Conservation (phyloP, 2,888 invertebrate genomes). For the Spialia ferax region DNA sequence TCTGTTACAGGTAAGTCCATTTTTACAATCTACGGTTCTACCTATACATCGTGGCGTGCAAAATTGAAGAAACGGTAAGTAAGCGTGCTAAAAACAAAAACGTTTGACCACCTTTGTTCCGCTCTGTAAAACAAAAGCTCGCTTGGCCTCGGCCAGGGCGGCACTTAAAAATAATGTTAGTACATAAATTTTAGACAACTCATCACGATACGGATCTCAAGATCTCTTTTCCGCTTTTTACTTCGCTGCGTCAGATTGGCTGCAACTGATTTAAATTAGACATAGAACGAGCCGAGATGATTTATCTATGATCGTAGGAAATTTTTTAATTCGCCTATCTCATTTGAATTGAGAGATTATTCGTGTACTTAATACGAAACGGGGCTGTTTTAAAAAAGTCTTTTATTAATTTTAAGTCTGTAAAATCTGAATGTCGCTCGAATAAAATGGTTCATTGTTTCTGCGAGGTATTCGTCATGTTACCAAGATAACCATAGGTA, state of each 20-base stretch:
- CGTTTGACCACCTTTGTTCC: slow-evolving; percentile 44
- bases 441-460: too few relatives aligned
- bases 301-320: slow-evolving; percentile 1
- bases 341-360: slow-evolving; percentile 14
- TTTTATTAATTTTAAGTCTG: too few relatives aligned
- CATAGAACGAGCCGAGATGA: not conserved
- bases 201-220: slow-evolving; percentile 32
- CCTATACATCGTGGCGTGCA: slow-evolving; percentile 10
- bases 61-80: slow-evolving; percentile 46
- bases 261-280: slow-evolving; percentile 15
- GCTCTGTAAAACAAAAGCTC: slow-evolving; percentile 43
- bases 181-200: slow-evolving; percentile 30
- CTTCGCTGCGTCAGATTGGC: slow-evolving; percentile 10
- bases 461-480: too few relatives aligned
- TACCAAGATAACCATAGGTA: too few relatives aligned
- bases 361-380: not conserved
- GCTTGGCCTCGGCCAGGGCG: slow-evolving; percentile 20
- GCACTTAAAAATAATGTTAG: slow-evolving; percentile 20
- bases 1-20: slow-evolving; percentile 73
- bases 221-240: slow-evolving; percentile 31
- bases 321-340: not conserved
- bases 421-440: too few relatives aligned
- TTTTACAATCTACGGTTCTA: slow-evolving; percentile 29
- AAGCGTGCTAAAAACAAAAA: slow-evolving; percentile 42
- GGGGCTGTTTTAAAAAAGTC: not conserved